Conservation (phyloP, 2,797 vertebrate species). For the Labroides dimidiatus region DNA sequence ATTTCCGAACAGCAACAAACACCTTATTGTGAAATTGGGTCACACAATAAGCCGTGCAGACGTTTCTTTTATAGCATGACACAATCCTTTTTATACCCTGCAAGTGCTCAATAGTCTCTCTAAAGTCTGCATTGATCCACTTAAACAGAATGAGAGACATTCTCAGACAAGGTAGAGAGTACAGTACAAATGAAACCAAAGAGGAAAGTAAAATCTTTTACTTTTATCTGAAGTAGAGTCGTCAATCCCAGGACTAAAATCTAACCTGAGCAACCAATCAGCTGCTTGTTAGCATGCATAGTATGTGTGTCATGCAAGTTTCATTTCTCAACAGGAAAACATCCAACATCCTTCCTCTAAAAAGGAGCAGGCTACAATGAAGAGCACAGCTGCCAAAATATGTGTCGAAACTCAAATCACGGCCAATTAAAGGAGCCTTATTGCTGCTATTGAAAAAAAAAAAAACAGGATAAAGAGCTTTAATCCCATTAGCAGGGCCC, state of each 20-base stretch:
- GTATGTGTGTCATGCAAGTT: constrained; percentile 19
- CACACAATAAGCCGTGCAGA: background rate
- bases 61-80: background rate
- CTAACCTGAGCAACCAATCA: background rate
- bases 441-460: constrained; percentile 48
- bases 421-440: constrained; percentile 71
- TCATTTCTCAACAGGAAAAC: constrained; percentile 76
- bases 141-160: constrained; percentile 31
- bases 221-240: background rate
- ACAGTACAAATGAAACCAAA: constrained; percentile 12
- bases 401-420: constrained; percentile 62
- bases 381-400: constrained; percentile 48
- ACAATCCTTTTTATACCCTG: background rate
- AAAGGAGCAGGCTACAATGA: constrained; percentile 36
- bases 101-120: constrained; percentile 13
- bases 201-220: constrained; percentile 7
- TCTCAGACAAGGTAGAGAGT: constrained; percentile 6
- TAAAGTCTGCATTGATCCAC: constrained; percentile 22
- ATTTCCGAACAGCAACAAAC: background rate
- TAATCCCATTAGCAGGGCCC: constrained; percentile 76
- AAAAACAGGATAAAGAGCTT: constrained; percentile 48
- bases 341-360: constrained; percentile 67
- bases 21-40: background rate
- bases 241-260: constrained; percentile 1
- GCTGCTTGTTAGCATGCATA: background rate